Percentiles rank a stretch among this genome's conserved stretches.
These are phyloP conservation scores for Heterocephalus glaber DNA, from an alignment of 2,113 vertebrate species.

Conservation along the genomic window DNA sequence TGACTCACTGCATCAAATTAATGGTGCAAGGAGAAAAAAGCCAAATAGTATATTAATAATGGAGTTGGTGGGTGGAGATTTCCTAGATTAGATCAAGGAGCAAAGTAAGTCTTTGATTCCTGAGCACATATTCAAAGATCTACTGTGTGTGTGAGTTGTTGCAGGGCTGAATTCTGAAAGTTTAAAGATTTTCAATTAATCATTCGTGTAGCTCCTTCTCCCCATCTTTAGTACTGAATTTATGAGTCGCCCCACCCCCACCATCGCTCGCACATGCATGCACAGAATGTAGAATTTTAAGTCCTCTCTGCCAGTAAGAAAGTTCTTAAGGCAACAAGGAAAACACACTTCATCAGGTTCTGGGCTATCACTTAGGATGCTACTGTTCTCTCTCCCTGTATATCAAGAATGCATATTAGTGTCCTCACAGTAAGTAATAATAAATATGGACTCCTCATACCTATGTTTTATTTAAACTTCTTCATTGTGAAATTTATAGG, in stretches of 20 bases:
- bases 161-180: not conserved
- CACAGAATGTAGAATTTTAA: not conserved
- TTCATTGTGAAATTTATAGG: not conserved
- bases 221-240: not conserved
- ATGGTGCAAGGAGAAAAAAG: not conserved
- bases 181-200: not conserved
- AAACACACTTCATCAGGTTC: not conserved
- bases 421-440: not conserved
- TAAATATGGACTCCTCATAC: not conserved
- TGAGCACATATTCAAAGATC: not conserved
- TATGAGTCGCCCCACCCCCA: not conserved
- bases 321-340: not conserved
- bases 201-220: not conserved
- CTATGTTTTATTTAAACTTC: slow-evolving; percentile 18
- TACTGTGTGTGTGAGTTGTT: not conserved
- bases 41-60: not conserved
- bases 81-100: not conserved
- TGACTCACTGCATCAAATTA: not conserved
- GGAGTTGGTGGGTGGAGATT: not conserved
- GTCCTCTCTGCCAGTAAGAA: not conserved
- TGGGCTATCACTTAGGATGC: not conserved
- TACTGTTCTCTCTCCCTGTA: not conserved
- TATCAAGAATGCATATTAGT: not conserved
- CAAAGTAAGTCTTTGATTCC: not conserved
- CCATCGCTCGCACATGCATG: not conserved